A percentile compares a stretch with the other conserved stretches of the same genome.
Evolutionary conservation across 2,797 vertebrate genomes (phyloP).

Genomic region (Taeniopygia guttata): DNA sequence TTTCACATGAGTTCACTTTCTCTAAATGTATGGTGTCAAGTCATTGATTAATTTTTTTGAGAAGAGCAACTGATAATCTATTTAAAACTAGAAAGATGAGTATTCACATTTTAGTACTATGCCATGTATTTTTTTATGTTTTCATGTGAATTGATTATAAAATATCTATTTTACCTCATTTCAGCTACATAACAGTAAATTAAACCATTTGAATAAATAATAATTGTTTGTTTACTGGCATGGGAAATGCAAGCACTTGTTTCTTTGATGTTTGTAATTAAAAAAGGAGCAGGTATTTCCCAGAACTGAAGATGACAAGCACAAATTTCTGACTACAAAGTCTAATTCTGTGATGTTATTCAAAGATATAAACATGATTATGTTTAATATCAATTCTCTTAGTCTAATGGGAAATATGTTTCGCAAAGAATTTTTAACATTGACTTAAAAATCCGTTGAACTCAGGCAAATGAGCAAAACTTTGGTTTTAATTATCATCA

Average conservation of each 20-base stretch:
- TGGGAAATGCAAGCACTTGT: not conserved
- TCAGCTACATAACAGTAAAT: not conserved
- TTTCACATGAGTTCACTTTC: not conserved
- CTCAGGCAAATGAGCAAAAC: not conserved
- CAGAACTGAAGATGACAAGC: not conserved
- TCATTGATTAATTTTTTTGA: not conserved
- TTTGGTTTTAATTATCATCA: slow-evolving; percentile 43
- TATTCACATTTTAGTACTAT: not conserved
- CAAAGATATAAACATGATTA: not conserved
- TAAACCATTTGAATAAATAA: not conserved
- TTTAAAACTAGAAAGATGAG: not conserved
- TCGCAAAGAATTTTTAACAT: not conserved
- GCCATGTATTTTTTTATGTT: not conserved
- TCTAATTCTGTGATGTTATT: not conserved
- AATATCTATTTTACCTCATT: not conserved
- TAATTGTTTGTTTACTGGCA: not conserved
- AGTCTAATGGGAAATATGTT: not conserved
- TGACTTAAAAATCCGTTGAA: not conserved
- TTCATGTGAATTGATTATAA: not conserved
- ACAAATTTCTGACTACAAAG: not conserved
- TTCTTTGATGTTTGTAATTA: not conserved
- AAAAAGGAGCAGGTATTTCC: slow-evolving; percentile 4
- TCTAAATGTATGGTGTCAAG: not conserved
- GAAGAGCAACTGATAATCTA: not conserved
- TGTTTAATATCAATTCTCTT: not conserved